phyloP scores from a whole-genome alignment of 2,797 vertebrate genomes.

The Dendrocincla tyrannina region DNA sequence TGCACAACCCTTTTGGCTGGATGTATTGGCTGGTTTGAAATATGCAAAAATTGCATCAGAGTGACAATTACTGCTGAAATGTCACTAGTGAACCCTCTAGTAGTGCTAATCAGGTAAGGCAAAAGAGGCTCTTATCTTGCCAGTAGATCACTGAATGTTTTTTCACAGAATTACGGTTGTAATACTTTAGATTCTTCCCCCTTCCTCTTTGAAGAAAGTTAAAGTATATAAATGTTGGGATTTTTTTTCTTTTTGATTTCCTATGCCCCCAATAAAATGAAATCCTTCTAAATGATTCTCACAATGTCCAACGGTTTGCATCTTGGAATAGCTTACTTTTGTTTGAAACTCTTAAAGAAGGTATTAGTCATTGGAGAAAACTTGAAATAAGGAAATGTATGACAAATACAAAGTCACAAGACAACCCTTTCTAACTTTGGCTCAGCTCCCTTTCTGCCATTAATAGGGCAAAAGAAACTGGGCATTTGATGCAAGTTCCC shows the following conservation, averaged over 20 bases:
- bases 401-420: background rate
- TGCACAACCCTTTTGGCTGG: background rate
- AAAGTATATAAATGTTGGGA: background rate
- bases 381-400: background rate
- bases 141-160: background rate
- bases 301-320: background rate
- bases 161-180: background rate
- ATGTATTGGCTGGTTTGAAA: background rate
- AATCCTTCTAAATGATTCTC: background rate
- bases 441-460: conserved; percentile 6
- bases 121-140: conserved; percentile 1
- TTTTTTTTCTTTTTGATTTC: background rate
- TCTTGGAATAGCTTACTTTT: background rate
- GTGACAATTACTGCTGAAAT: conserved; percentile 21
- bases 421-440: background rate
- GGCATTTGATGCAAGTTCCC: background rate
- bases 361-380: conserved; percentile 15
- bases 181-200: background rate
- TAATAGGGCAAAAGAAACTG: background rate
- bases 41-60: background rate
- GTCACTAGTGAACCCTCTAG: conserved; percentile 15
- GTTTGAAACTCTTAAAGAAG: background rate
- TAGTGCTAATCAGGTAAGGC: conserved; percentile 34
- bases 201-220: background rate
- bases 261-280: background rate